Base-by-base conservation (phyloP, 2,113 vertebrate genomes). In the Mystacornis crossleyi region DNA sequence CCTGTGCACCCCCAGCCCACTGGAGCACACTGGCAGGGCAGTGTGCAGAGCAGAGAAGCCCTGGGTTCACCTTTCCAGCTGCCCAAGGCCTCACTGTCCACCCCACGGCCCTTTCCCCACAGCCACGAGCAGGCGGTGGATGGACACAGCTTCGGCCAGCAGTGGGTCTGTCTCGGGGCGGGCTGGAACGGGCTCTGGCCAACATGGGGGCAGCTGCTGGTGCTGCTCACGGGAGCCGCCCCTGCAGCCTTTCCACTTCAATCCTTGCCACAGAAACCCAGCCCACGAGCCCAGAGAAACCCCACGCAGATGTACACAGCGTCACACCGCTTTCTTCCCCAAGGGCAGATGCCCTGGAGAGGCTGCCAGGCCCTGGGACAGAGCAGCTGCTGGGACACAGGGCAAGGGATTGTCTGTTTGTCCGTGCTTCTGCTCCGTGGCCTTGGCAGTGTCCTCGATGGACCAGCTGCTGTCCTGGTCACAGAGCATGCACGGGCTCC, bases 91-190 rank as follows among this genome's bases (percentile, higher is more conserved):
- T 62, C 21, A 12, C 3, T 60, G 40, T 15, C 53, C 38, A 42
- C 17, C 45, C 65, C 43, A 16, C 0, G 0, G 18, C 51, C 54
- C 69, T 69, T 47, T 12, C 33, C 50, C 33, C 40, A 24, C 1
- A 9, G 55, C 50, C 75, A 18, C 0, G 15, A 55, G 65, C 17
- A 24, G 15, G 50, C 7, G 0, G 18, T 45, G 33, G 60, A 45
- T 16, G 42, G 21, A 33, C 25, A 62, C 25, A 29, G 33, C 24
- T 66, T 72, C 10, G 26, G 29, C 6, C 21, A 50, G 34, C 11
- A 2, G 14, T 1, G 2, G 14, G 15, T 24, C 24, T 2, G 1
- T 25, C 51, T 21, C 50, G 28, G 9, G 47, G 14, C 25, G 7
- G 5, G 5, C 51, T 75, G 20, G 10, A 54, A 55, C 0, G 6